phyloP scores from a whole-genome alignment of 2,888 invertebrate species.

The Junonia oenone region DNA sequence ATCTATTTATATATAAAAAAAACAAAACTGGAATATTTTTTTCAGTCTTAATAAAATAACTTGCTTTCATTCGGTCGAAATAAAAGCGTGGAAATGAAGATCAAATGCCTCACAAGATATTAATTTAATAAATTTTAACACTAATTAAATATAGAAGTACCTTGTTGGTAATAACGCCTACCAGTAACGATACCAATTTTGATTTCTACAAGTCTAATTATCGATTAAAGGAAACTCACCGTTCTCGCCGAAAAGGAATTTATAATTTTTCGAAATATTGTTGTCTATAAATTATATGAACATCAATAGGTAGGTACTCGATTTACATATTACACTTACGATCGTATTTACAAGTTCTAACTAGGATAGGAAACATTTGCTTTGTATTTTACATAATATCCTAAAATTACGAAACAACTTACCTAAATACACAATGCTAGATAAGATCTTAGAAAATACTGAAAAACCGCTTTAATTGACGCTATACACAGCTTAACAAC shows the following conservation, averaged over 20 bases:
- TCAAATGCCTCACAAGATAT: conserved; percentile 41
- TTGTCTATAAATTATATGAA: conserved; percentile 64
- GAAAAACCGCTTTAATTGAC: conserved; percentile 75
- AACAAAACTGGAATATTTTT: conserved; percentile 71
- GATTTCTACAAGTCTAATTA: conserved; percentile 69
- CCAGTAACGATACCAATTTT: conserved; percentile 66
- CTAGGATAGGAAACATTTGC: conserved; percentile 78
- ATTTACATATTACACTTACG: conserved; percentile 67
- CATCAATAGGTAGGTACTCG: conserved; percentile 74
- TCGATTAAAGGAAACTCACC: conserved; percentile 72
- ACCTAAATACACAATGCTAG: conserved; percentile 62
- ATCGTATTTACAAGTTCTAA: conserved; percentile 66
- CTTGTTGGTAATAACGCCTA: conserved; percentile 65
- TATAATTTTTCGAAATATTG: conserved; percentile 49
- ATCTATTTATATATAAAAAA: conserved; percentile 43
- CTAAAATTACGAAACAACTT: conserved; percentile 72
- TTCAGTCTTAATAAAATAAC: conserved; percentile 77
- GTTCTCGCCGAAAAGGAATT: conserved; percentile 51
- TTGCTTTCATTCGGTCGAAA: conserved; percentile 47
- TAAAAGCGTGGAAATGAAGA: conserved; percentile 42
- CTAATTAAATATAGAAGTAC: conserved; percentile 67
- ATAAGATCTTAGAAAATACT: conserved; percentile 73
- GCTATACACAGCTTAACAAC: conserved; percentile 76
- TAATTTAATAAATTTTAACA: conserved; percentile 59
- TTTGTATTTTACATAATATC: conserved; percentile 68